A percentile compares a stretch with the other conserved stretches of the same genome.
Evolutionary conservation across 2,113 vertebrate genomes (phyloP).

Genomic region (Typhlomys cinereus): DNA sequence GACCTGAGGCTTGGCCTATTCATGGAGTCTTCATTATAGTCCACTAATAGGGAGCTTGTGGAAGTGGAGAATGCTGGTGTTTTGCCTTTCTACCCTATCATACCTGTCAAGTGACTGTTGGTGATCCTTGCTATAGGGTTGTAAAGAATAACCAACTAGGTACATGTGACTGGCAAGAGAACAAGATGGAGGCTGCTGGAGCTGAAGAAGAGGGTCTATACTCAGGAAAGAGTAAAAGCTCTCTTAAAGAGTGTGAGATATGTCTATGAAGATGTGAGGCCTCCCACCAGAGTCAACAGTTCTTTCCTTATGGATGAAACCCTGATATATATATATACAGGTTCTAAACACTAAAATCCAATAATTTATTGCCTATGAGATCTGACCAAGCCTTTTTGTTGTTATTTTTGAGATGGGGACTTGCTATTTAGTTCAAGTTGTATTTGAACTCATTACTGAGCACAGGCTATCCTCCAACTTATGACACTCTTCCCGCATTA

Average conservation of each 20-base stretch:
- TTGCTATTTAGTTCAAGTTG: not conserved
- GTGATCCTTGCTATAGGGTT: not conserved
- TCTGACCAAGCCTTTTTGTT: not conserved
- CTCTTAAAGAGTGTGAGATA: not conserved
- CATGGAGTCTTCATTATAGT: not conserved
- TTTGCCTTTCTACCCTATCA: not conserved
- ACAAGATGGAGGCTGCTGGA: not conserved
- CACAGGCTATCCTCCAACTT: not conserved
- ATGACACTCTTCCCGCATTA: not conserved
- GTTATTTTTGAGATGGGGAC: not conserved
- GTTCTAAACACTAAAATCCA: not conserved
- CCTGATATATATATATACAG: not conserved
- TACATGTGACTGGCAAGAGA: not conserved
- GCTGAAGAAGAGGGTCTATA: not conserved
- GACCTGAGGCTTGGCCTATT: not conserved
- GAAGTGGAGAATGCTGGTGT: not conserved
- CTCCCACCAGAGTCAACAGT: not conserved
- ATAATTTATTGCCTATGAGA: not conserved
- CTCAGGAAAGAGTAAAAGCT: not conserved
- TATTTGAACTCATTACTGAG: not conserved
- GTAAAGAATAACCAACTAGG: not conserved
- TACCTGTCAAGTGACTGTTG: constrained; percentile 5
- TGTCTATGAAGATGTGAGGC: not conserved
- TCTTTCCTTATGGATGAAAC: not conserved
- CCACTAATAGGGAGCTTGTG: not conserved